Conservation (phyloP, 2,113 vertebrate species). For the Anoura caudifer region DNA sequence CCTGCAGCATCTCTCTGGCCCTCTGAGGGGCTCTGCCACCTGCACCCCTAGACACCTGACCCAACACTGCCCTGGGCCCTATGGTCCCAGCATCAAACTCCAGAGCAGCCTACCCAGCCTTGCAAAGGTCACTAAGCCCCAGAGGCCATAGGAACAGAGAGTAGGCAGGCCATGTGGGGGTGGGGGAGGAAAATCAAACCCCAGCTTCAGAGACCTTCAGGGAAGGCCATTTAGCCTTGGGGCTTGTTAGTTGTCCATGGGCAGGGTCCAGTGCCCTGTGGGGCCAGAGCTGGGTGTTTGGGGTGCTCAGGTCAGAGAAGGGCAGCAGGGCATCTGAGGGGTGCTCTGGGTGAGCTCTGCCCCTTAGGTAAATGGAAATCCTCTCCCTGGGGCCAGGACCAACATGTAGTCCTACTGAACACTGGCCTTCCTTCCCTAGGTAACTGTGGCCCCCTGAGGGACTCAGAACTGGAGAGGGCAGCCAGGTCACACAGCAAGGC, state of each 20-base stretch:
- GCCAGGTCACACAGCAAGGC: background rate
- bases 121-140: background rate
- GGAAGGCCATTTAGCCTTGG: background rate
- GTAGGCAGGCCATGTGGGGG: background rate
- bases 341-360: accelerated
- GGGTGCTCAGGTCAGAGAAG: background rate
- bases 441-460: background rate
- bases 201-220: background rate
- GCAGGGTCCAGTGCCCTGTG: background rate
- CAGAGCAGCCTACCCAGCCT: background rate
- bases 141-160: background rate
- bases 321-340: background rate
- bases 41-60: background rate
- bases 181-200: background rate
- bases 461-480: background rate
- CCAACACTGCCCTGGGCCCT: background rate
- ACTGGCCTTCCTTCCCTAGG: background rate
- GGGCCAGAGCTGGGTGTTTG: no score
- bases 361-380: no score
- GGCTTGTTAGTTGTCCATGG: background rate
- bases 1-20: background rate
- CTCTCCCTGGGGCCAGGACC: background rate
- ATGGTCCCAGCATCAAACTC: background rate
- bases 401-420: background rate
- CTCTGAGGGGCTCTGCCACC: background rate